Conservation (phyloP, 2,113 vertebrate species). For the Helogale parvula region DNA sequence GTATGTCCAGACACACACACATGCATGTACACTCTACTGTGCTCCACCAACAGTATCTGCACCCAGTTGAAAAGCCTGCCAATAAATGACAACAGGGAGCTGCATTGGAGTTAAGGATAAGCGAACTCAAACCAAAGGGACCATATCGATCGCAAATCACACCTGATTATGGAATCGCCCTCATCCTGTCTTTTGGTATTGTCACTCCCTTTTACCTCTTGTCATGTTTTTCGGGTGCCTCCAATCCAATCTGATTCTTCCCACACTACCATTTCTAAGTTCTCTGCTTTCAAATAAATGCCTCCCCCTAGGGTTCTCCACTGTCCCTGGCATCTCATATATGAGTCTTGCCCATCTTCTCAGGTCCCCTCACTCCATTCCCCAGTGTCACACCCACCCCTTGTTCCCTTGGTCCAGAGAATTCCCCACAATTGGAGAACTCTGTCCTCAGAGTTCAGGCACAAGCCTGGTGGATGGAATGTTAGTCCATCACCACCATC, state of each 20-base stretch:
- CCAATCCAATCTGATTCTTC: neutral
- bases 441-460: neutral
- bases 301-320: neutral
- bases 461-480: neutral
- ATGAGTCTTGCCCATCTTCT: neutral
- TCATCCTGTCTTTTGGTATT: neutral
- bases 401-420: neutral
- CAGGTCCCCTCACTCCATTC: neutral
- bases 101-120: neutral
- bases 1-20: neutral
- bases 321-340: neutral
- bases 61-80: neutral
- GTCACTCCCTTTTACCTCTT: neutral
- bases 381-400: neutral
- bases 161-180: neutral
- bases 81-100: neutral
- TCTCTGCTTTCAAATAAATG: neutral
- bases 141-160: neutral
- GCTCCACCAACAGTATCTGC: neutral
- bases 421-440: neutral
- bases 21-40: neutral
- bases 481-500: neutral
- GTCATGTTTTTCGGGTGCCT: neutral
- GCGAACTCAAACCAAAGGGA: slow-evolving; percentile 15
- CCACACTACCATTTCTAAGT: neutral